Base-by-base conservation (phyloP, 1,140 invertebrate species). In the Bactericera cockerelli region DNA sequence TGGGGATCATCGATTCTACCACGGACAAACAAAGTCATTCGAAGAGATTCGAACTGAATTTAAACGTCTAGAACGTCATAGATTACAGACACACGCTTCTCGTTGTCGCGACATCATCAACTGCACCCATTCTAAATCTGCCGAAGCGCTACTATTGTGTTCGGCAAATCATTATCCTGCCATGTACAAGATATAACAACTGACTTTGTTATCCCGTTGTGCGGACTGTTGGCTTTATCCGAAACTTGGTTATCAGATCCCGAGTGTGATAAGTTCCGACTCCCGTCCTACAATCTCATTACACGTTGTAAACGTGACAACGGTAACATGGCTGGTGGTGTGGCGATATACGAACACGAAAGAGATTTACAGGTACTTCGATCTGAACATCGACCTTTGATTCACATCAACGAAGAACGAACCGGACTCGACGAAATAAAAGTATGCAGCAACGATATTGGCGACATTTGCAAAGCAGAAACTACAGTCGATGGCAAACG, bases 1-100 rank as follows among this genome's bases (percentile, higher is more conserved):
- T 56, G 56, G 64, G 59, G 42, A 67, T 57, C 28, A 33, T 33
- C 8, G 19, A 56, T 62, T 64, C 53, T 58, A 64, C 33, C 61
- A 64, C 33, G 58, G 61, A 25, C 60, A 36, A 36, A 56, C 26
- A 38, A 28, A 58, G n/a, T 4, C 31, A 10, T 25, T 56, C 13
- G 33, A n/a, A 25, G 55, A 56, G 10, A 56, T 56, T 56, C 22
- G 55, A 56, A 56, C 55, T 16, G 55, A 56, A 26, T 56, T 56
- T n/a, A 26, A 19, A 56, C 55, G 55, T 10, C 55, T 56, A 13
- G 16, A 10, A 4, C 55, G 55, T 19, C 55, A 25, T 56, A 22
- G 24, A 10, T 25, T 26, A 25, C 11, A 10, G 13, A 56, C 55
- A 26, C 55, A 56, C 24, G 55, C 55, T 10, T 56, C 55, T 4